These are phyloP conservation scores for Rissa tridactyla DNA, from an alignment of 2,113 vertebrate genomes.

Conservation along the genomic window DNA sequence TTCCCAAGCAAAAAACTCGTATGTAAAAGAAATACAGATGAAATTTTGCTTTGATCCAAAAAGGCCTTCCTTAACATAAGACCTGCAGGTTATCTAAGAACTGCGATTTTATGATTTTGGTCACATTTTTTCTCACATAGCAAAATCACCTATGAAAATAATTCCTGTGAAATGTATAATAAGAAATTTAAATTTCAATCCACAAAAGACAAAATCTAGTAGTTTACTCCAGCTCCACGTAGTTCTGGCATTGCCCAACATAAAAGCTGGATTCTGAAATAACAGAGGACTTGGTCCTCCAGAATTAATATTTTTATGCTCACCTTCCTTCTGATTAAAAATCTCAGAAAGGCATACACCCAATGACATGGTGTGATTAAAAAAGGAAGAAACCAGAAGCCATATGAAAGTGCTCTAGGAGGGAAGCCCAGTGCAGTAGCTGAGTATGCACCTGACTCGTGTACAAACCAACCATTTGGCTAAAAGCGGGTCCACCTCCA, in stretches of 20 bases:
- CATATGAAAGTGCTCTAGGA: neutral
- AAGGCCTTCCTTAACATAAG: neutral
- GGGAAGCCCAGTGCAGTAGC: neutral
- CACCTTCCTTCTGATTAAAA: neutral
- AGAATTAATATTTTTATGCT: neutral
- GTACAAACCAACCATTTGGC: neutral
- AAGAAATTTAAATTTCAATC: neutral
- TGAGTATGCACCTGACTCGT: neutral
- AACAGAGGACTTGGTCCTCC: neutral
- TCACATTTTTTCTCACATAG: rapidly evolving
- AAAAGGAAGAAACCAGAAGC: neutral
- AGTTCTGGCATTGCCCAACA: neutral
- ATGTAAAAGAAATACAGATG: neutral
- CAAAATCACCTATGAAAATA: neutral
- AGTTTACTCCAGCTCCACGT: neutral
- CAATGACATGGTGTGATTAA: neutral
- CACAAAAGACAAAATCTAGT: neutral
- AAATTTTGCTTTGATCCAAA: neutral
- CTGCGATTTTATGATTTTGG: neutral
- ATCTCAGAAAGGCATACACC: neutral
- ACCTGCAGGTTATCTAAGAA: neutral
- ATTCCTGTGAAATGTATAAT: neutral
- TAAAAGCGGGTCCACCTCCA: neutral
- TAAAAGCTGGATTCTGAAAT: neutral
- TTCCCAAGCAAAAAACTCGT: neutral